Evolutionary conservation across 2,113 vertebrate genomes (phyloP), one percentile per base, ranked within the genome.

Genomic region (Channa maculata): DNA sequence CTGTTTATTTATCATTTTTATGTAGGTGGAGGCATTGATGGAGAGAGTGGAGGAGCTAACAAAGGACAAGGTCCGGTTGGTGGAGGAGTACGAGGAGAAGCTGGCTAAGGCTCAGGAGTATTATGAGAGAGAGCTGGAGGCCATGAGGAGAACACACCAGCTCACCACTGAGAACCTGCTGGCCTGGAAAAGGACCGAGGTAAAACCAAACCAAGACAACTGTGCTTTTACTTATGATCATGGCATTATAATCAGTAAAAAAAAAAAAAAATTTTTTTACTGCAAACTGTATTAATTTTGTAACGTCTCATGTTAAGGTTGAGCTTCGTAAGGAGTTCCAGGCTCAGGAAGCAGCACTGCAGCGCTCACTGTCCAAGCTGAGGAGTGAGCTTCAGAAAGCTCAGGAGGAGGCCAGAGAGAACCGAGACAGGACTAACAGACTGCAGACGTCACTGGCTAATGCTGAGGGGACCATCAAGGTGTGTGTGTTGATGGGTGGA

Each of bases 311-410:
- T 5, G 12, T 66, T 13, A 10, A 93, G 92, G 94, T 94, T 2
- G 97, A 99, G 66, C 94, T 99, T 48, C 96, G 96, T 46, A 97
- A 96, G 85, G 98, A 99, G 85, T 98, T 99, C 91, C 97, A 99
- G 89, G 94, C 89, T 6, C 98, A 99, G 91, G 98, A 99, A 80
- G 94, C 95, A 3, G 74, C 94, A 2, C 94, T 99, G 88, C 94
- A 96, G 80, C 96, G 97, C 84, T 96, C 96, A 0, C 89, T 95
- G 50, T 91, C 91, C 54, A 95, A 93, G 71, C 89, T 95, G 73
- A 90, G 93, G 70, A 87, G 88, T 0, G 94, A 95, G 51, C 91
- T 95, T 0, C 97, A 99, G 55, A 96, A 96, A 89, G 96, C 96
- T 2, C 97, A 98, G 86, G 97, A 98, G 86, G 96, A 98, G 91